Percentiles rank a stretch among this genome's conserved stretches.
Conservation (phyloP, 2,797 vertebrate genomes). For the Cynodonichthys magdalenae region DNA sequence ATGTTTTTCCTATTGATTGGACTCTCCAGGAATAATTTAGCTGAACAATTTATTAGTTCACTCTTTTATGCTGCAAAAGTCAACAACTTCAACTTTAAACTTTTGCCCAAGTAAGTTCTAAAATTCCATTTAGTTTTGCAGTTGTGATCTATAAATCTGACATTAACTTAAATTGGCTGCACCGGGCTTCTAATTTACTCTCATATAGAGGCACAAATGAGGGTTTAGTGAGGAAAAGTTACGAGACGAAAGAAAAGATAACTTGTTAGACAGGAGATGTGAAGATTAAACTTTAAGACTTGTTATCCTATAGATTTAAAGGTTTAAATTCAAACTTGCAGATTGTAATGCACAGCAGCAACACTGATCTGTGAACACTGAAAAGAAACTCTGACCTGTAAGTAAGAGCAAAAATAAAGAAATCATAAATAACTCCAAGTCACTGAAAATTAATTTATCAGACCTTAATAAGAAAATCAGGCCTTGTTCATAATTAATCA, state of each 20-base stretch:
- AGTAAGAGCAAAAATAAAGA: too few relatives aligned
- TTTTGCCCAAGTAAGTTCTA: too few relatives aligned
- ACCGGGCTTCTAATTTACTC: background rate
- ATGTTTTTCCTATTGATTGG: too few relatives aligned
- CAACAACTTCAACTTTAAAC: too few relatives aligned
- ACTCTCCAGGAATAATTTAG: too few relatives aligned
- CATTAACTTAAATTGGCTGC: constrained; percentile 10
- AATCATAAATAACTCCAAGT: too few relatives aligned
- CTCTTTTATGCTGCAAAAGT: too few relatives aligned
- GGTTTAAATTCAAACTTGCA: background rate
- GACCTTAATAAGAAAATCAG: too few relatives aligned
- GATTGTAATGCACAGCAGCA: background rate
- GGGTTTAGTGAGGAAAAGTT: background rate
- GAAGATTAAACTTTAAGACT: background rate
- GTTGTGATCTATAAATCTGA: background rate
- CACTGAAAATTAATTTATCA: too few relatives aligned
- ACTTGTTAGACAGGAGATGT: background rate
- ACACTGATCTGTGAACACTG: background rate
- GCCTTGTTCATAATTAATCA: too few relatives aligned
- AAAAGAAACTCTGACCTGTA: too few relatives aligned
- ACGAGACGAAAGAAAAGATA: background rate
- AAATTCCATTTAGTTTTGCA: background rate
- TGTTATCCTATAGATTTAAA: background rate
- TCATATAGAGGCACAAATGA: background rate
- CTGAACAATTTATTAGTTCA: too few relatives aligned